phyloP scores from a whole-genome alignment of 2,113 vertebrate species.

The Daboia siamensis region DNA sequence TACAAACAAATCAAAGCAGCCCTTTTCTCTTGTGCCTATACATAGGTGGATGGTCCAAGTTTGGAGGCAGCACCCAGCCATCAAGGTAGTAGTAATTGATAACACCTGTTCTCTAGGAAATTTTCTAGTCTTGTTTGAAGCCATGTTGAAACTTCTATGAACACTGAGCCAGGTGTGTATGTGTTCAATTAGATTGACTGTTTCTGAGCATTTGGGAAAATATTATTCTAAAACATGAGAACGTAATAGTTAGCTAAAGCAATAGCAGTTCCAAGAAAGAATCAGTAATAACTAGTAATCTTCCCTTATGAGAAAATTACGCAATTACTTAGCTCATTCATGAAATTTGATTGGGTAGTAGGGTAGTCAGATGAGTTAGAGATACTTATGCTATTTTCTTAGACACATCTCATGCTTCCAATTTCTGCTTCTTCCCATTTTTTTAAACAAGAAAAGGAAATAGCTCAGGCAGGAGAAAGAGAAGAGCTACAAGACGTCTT shows the following conservation, averaged over 20 bases:
- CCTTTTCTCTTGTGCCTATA: background rate
- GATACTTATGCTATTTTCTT: background rate
- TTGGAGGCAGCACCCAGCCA: background rate
- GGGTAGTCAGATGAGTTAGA: background rate
- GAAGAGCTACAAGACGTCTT: background rate
- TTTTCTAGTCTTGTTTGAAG: background rate
- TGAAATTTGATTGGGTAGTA: background rate
- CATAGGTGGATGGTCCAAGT: background rate
- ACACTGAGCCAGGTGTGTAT: background rate
- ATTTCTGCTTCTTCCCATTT: background rate
- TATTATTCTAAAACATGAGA: background rate
- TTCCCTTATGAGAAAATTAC: background rate
- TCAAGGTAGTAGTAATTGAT: background rate
- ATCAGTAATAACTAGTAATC: background rate
- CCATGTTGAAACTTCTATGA: background rate
- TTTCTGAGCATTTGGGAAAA: background rate
- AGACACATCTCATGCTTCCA: background rate
- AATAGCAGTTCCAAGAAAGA: background rate
- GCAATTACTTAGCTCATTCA: background rate
- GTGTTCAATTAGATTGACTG: background rate
- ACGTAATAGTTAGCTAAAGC: background rate
- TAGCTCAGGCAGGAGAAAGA: background rate
- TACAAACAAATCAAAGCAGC: background rate
- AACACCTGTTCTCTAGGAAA: background rate
- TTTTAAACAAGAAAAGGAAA: background rate